Evolutionary conservation across 2,797 vertebrate genomes (phyloP), one percentile per base, ranked within the genome.

Genomic region (Phyllotis vaccarum): DNA sequence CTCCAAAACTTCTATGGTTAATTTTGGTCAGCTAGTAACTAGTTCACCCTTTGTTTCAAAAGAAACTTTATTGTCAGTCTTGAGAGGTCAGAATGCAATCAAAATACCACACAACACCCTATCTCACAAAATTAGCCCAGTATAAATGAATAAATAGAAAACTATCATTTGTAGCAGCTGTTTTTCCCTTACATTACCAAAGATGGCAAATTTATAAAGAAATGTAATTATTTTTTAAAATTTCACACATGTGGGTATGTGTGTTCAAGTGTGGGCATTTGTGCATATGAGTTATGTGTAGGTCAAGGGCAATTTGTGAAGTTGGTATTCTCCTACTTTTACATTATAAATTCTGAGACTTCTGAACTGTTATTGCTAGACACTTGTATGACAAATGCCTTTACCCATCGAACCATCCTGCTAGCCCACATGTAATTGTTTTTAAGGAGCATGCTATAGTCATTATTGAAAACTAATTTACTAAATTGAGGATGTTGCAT

Each of bases 391-490:
- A 43, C 81, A 85, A 66, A 43, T n/a, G 12, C 29, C 82, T 85
- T 85, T 66, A 66, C 31, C 31, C 6, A 49, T 49, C 24, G 82
- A 66, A n/a, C 43, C 9, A 62, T 83, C 58, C 64, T 86, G 37
- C 43, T 29, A 58, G 68, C 49, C 11, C 19, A 6, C 46, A 17
- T 89, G 3, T 81, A 93, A 74, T 88, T 89, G 34, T 93, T 92
- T 95, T 95, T 83, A 93, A 89, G 70, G 40, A 93, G 6, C 24
- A 81, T 94, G 46, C 80, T 90, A 92, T 56, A 93, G 13, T 90
- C 79, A 31, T 74, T 95, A 54, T 90, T 94, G 70, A n/a, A 95
- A 91, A 49, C 79, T 97, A 78, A 86, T 89, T 91, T 90, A 79
- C 66, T 87, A 54, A 86, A 75, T 90, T 86, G 64, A 86, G 49